Evolutionary conservation across 2,888 invertebrate genomes (phyloP).

Genomic region (Reticulitermes lucifugus): DNA sequence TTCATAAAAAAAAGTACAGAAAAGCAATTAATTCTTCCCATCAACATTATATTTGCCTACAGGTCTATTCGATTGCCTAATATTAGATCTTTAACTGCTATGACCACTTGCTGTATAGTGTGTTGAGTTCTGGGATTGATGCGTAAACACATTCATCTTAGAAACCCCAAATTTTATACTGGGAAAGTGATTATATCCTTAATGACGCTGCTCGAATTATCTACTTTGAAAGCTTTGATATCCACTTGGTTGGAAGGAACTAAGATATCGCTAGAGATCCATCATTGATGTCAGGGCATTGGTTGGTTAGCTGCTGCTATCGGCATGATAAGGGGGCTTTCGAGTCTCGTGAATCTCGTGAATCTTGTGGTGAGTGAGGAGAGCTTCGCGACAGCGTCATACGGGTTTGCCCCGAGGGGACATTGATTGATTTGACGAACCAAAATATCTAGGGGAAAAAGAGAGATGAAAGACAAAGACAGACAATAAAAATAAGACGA

Average conservation of each 20-base stretch:
- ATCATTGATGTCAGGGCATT: constrained; percentile 4
- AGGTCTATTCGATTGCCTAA: no score
- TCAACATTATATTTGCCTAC: no score
- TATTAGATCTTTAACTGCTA: no score
- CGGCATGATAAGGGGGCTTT: not conserved
- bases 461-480: not conserved
- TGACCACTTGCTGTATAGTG: not conserved
- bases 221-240: constrained; percentile 6
- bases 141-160: constrained; percentile 8
- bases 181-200: constrained; percentile 2
- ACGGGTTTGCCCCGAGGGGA: constrained; percentile 34
- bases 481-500: not conserved
- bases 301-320: not conserved
- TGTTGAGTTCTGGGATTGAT: not conserved
- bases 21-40: no score
- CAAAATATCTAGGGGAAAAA: not conserved
- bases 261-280: constrained; percentile 4
- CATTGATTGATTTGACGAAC: constrained; percentile 40
- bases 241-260: constrained; percentile 30
- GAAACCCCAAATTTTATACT: not conserved
- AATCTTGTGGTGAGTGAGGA: not conserved
- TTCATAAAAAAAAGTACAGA: no score
- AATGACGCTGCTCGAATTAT: constrained; percentile 16
- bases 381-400: constrained; percentile 16
- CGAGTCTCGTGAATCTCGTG: not conserved